A percentile compares a stretch with the other conserved stretches of the same genome.
These are phyloP conservation scores for Anoura caudifer DNA, from an alignment of 2,113 vertebrate species.

Conservation along the genomic window DNA sequence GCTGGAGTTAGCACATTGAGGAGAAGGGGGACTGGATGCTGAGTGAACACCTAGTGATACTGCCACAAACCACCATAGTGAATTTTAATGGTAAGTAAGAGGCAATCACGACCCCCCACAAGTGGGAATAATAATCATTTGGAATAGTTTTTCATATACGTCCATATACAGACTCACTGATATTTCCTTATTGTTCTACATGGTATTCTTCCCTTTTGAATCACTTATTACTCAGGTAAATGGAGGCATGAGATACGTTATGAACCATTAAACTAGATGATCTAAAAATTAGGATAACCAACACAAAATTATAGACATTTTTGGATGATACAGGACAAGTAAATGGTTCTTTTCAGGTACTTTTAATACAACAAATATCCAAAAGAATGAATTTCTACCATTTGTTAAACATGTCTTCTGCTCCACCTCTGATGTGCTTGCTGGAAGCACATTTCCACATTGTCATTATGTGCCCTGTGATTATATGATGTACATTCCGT, in stretches of 20 bases:
- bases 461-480: background rate
- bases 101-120: background rate
- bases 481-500: constrained; percentile 26
- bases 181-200: background rate
- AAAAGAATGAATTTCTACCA: background rate
- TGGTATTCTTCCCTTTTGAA: background rate
- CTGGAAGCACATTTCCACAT: background rate
- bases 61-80: background rate
- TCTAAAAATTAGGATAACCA: background rate
- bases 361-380: background rate
- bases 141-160: background rate
- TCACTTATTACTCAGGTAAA: background rate
- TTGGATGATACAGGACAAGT: background rate
- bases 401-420: background rate
- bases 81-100: background rate
- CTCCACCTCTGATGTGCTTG: background rate
- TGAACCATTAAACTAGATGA: background rate
- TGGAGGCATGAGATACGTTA: background rate
- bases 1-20: background rate
- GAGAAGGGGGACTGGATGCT: background rate
- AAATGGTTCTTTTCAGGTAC: background rate
- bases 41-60: background rate
- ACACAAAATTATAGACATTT: background rate
- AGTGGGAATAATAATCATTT: background rate
- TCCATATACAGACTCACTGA: background rate